Evolutionary conservation across 2,888 invertebrate genomes (phyloP).

Genomic region (Spialia ferax): DNA sequence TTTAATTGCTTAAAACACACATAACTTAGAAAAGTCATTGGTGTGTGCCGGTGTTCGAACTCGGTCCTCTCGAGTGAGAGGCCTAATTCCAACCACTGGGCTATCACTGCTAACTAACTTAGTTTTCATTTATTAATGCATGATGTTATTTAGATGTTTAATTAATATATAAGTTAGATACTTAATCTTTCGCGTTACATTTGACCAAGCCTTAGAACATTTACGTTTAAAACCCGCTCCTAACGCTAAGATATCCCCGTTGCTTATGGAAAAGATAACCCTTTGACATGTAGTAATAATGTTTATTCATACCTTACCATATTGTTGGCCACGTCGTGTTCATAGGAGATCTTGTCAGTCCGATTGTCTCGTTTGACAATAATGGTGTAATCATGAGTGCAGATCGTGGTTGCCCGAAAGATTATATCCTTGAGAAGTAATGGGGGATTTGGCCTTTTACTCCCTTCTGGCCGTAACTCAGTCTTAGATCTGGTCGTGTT

Average conservation of each 20-base stretch:
- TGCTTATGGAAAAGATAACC: slow-evolving; percentile 31
- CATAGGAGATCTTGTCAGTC: slow-evolving; percentile 28
- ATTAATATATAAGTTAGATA: too few relatives aligned
- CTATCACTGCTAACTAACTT: too few relatives aligned
- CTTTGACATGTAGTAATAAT: slow-evolving; percentile 34
- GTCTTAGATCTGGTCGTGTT: slow-evolving; percentile 3
- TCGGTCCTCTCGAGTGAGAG: too few relatives aligned
- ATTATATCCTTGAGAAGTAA: slow-evolving; percentile 37
- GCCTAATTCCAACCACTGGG: too few relatives aligned
- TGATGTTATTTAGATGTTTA: too few relatives aligned
- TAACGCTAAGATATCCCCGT: slow-evolving; percentile 20
- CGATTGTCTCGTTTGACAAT: slow-evolving; percentile 37
- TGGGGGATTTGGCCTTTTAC: slow-evolving; percentile 36
- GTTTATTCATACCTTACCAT: slow-evolving; percentile 37
- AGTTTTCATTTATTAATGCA: too few relatives aligned
- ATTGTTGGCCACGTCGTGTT: slow-evolving; percentile 34
- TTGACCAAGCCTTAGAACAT: background rate
- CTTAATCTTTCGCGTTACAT: background rate
- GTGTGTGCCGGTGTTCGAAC: too few relatives aligned
- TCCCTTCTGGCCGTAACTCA: slow-evolving; percentile 13
- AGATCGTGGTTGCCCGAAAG: slow-evolving; percentile 34
- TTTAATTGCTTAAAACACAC: too few relatives aligned
- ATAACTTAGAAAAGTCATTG: too few relatives aligned
- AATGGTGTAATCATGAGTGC: slow-evolving; percentile 37
- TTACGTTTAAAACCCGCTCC: slow-evolving; percentile 13